These are phyloP conservation scores for Diuraphis noxia DNA, from an alignment of 1,140 invertebrate genomes.

Conservation along the genomic window DNA sequence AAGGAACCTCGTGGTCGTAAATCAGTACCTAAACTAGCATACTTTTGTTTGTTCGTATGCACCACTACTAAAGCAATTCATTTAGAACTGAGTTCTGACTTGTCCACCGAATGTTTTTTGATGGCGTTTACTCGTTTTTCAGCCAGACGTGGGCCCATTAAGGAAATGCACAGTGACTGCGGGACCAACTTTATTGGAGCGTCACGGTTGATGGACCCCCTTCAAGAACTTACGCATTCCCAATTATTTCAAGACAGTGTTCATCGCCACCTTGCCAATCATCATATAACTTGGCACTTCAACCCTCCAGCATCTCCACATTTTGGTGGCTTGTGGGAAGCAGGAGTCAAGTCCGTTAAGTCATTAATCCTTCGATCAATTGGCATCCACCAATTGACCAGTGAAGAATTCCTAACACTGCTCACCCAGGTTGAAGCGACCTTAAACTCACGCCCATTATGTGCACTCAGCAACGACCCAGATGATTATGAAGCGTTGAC, in stretches of 20 bases:
- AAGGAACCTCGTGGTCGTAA: conserved; percentile 55
- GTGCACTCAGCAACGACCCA: too few relatives aligned
- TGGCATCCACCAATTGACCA: not conserved
- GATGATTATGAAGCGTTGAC: too few relatives aligned
- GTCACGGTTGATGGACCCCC: not conserved
- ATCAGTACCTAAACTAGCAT: conserved; percentile 55
- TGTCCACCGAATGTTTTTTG: conserved; percentile 57
- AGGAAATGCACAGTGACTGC: conserved; percentile 51
- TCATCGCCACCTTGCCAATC: not conserved
- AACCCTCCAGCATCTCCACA: not conserved
- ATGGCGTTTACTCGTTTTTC: conserved; percentile 60
- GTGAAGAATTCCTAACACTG: conserved; percentile 58
- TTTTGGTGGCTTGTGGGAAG: conserved; percentile 47
- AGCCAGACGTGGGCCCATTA: conserved; percentile 54
- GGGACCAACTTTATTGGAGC: too few relatives aligned
- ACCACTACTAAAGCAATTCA: conserved; percentile 58
- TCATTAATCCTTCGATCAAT: too few relatives aligned
- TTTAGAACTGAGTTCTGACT: conserved; percentile 57
- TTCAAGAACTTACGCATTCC: conserved; percentile 50
- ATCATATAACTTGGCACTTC: not conserved
- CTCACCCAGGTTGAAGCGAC: conserved; percentile 57
- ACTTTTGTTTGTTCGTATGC: conserved; percentile 58
- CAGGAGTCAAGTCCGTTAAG: not conserved
- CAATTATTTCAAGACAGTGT: not conserved
- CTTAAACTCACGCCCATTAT: conserved; percentile 60